Conservation (phyloP, 30 jellyfish, hydroid and myxozoan genomes). For the Turritopsis rubra region DNA sequence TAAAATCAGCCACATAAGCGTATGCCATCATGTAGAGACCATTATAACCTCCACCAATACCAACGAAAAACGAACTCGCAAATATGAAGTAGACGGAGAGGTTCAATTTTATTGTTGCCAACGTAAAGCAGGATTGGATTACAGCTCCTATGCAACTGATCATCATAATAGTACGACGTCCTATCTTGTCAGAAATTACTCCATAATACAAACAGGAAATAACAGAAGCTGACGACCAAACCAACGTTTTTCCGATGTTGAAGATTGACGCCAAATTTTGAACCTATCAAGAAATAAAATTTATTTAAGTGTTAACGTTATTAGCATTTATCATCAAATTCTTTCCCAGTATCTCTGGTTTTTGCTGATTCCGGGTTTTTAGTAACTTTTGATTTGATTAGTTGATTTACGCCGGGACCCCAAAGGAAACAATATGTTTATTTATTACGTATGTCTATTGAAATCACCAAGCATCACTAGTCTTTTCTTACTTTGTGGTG, state of each 20-base stretch:
- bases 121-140: slow-evolving; percentile 20
- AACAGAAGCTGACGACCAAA: slow-evolving; percentile 52
- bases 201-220: slow-evolving; percentile 52
- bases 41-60: slow-evolving; percentile 66
- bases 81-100: slow-evolving; percentile 41
- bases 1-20: slow-evolving; percentile 73
- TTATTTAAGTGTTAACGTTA: too few relatives aligned
- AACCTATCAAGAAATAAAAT: neutral
- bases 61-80: slow-evolving; percentile 48
- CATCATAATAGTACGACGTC: slow-evolving; percentile 59
- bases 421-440: too few relatives aligned
- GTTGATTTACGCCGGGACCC: too few relatives aligned
- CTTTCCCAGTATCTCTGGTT: too few relatives aligned
- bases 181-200: slow-evolving; percentile 64
- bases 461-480: too few relatives aligned
- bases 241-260: slow-evolving; percentile 40
- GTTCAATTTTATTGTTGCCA: slow-evolving; percentile 41
- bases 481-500: too few relatives aligned
- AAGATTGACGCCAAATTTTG: slow-evolving; percentile 30
- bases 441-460: too few relatives aligned
- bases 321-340: too few relatives aligned
- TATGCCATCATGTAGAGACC: slow-evolving; percentile 41
- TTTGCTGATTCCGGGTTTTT: too few relatives aligned
- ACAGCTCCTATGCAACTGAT: slow-evolving; percentile 28
- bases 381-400: too few relatives aligned